A percentile compares a stretch with the other conserved stretches of the same genome.
These are phyloP conservation scores for Paraescarpia echinospica DNA, from an alignment of 1,140 invertebrate species.

Conservation along the genomic window DNA sequence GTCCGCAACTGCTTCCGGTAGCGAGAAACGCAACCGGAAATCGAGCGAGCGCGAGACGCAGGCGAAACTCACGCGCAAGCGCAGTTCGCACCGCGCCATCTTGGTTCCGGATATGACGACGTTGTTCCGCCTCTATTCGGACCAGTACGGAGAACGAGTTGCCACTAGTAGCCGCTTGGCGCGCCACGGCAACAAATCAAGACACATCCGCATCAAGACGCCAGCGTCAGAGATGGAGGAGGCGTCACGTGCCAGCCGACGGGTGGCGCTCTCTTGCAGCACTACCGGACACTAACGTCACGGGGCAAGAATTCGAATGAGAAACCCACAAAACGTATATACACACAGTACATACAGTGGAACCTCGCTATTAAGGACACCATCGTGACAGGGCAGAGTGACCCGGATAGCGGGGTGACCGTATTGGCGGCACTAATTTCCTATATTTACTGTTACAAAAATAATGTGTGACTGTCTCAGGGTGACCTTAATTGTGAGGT, in stretches of 20 bases:
- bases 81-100: neutral
- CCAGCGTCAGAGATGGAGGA: neutral
- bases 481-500: too few relatives aligned
- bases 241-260: neutral
- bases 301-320: neutral
- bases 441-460: too few relatives aligned
- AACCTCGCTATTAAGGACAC: too few relatives aligned
- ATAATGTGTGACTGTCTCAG: too few relatives aligned
- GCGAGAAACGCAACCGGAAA: neutral
- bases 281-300: neutral
- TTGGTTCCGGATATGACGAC: conserved; percentile 4
- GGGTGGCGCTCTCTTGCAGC: neutral
- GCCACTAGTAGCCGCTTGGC: neutral
- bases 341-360: neutral
- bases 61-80: neutral
- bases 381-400: too few relatives aligned
- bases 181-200: neutral
- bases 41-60: neutral
- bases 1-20: conserved; percentile 18
- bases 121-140: conserved; percentile 15
- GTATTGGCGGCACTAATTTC: too few relatives aligned
- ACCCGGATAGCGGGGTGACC: too few relatives aligned
- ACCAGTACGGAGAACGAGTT: conserved; percentile 1
- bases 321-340: neutral
- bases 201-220: neutral